Evolutionary conservation across 2,113 vertebrate genomes (phyloP), one percentile per base, ranked within the genome.

Genomic region (Grammomys dolichurus): DNA sequence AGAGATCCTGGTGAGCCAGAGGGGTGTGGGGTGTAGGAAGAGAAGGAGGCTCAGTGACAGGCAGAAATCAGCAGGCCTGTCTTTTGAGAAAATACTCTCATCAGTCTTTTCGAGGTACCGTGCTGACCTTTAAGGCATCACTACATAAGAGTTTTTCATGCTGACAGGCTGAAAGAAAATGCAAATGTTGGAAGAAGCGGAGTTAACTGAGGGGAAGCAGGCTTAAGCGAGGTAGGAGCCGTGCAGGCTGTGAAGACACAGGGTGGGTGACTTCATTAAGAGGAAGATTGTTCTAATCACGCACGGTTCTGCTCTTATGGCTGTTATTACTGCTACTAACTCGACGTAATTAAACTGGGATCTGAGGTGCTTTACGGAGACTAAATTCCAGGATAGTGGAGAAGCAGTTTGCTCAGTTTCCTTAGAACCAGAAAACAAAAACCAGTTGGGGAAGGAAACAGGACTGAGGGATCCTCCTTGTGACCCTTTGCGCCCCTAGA

Each of bases 121-220:
- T 6, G 19, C 80, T 96, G 97, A 96, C 95, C 95, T 96, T 96
- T 95, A 89, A 97, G 92, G 89, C 89, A 20, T 90, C 16, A 20
- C 95, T 40, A 36, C 91, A 0, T 40, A 63, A 91, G 90, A 91
- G 95, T 87, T 95, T 97, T 92, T 95, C 97, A 95, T 73, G 63
- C 93, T 96, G 97, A 96, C 89, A 95, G 91, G 86, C 63, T 80
- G 86, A 84, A 95, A 94, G 81, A 81, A 97, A 95, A 96, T 89
- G 96, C 93, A 97, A 95, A 88, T 94, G 58, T 93, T 82, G 78
- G 87, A 72, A 72, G 94, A 78, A 90, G 67, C 77, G 0, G 40
- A 92, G 73, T 70, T 91, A 75, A 90, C 36, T 0, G 82, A 90
- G 70, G 33, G 63, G 26, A 56, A 90, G 96, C 19, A 24, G 77